Percentiles rank a stretch among this genome's conserved stretches.
Evolutionary conservation across 2,888 invertebrate species (phyloP).

Genomic region (Serrognathus titanus): DNA sequence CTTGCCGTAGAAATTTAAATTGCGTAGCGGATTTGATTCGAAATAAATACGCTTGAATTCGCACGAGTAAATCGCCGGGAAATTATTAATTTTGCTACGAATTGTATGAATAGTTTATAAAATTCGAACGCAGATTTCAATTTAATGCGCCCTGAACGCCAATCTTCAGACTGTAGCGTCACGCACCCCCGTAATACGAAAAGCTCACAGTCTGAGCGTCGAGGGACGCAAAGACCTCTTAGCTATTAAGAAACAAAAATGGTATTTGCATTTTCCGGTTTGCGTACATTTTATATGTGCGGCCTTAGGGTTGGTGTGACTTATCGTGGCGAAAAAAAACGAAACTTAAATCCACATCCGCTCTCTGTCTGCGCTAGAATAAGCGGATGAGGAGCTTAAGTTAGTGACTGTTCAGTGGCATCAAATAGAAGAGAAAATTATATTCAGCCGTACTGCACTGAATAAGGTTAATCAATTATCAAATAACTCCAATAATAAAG

Average conservation of each 20-base stretch:
- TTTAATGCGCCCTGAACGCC: too few relatives aligned
- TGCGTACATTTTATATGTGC: constrained; percentile 32
- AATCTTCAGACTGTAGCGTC: too few relatives aligned
- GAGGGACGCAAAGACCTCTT: constrained; percentile 33
- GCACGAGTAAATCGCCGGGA: too few relatives aligned
- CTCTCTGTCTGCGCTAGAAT: neutral
- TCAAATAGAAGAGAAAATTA: constrained; percentile 32
- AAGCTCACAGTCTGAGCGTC: neutral
- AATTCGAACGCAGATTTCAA: too few relatives aligned
- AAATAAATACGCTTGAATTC: too few relatives aligned
- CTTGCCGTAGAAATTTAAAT: too few relatives aligned
- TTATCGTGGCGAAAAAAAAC: neutral
- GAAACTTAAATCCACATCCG: neutral
- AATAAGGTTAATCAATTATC: constrained; percentile 41
- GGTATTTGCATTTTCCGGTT: constrained; percentile 38
- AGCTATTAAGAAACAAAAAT: constrained; percentile 41
- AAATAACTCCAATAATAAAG: constrained; percentile 35
- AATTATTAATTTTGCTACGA: too few relatives aligned
- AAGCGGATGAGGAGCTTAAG: neutral
- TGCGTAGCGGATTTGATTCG: too few relatives aligned
- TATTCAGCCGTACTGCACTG: constrained; percentile 32
- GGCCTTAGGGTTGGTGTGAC: constrained; percentile 11
- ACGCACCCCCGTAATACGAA: too few relatives aligned
- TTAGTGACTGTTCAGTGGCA: constrained; percentile 17
- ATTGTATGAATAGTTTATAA: too few relatives aligned